A percentile compares a stretch with the other conserved stretches of the same genome.
Evolutionary conservation across 2,113 vertebrate genomes (phyloP).

Genomic region (Laticauda laticaudata): DNA sequence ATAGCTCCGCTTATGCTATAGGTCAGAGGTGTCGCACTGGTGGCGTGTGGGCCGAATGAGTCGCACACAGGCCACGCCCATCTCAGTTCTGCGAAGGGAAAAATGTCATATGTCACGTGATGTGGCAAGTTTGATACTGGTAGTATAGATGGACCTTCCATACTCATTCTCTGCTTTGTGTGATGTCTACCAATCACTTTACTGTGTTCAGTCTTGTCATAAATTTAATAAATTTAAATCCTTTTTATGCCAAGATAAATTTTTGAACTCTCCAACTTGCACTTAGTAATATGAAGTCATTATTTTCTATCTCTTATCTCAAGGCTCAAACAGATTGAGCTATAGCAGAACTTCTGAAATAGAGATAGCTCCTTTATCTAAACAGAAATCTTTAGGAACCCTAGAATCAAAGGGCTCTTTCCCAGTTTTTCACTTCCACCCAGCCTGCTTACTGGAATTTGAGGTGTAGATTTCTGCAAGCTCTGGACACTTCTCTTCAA

Average conservation of each 20-base stretch:
- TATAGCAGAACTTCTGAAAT: not conserved
- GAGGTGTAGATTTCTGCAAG: constrained; percentile 31
- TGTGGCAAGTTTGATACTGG: too few relatives aligned
- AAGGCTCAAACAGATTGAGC: not conserved
- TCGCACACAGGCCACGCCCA: too few relatives aligned
- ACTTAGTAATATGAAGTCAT: not conserved
- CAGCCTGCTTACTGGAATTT: constrained; percentile 65
- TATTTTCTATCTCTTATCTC: not conserved
- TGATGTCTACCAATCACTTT: not conserved
- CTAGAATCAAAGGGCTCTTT: not conserved
- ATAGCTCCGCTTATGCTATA: not conserved
- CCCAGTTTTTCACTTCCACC: not conserved
- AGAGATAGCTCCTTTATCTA: too few relatives aligned
- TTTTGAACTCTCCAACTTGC: not conserved
- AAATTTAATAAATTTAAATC: not conserved
- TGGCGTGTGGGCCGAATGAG: rapidly evolving
- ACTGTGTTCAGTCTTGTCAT: not conserved
- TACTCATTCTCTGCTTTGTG: not conserved
- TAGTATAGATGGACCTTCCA: not conserved
- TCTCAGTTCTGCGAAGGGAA: too few relatives aligned
- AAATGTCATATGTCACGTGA: too few relatives aligned
- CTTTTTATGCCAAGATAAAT: not conserved
- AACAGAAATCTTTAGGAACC: not conserved
- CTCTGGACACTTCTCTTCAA: constrained; percentile 60
- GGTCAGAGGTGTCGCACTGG: too few relatives aligned